phyloP scores from a whole-genome alignment of 2,888 invertebrate species.

The Lasioglossum lativentre region DNA sequence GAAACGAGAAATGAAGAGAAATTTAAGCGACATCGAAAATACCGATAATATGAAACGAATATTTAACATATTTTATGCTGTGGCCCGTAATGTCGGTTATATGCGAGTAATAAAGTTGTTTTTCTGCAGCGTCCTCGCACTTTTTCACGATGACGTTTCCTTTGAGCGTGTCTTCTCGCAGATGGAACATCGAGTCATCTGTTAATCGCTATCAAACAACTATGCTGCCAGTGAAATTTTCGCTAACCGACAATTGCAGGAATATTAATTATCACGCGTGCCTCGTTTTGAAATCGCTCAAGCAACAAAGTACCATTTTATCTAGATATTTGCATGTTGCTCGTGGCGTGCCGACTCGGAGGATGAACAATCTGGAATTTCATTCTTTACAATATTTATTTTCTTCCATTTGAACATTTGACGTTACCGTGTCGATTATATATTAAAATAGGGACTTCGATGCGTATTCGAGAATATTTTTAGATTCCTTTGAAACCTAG shows the following conservation, averaged over 20 bases:
- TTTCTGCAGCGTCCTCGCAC: neutral
- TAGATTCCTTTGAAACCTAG: too few species aligned
- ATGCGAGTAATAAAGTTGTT: neutral
- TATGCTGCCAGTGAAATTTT: conserved; percentile 38
- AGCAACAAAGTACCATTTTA: neutral
- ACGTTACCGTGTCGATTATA: too few species aligned
- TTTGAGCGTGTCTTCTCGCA: conserved; percentile 11
- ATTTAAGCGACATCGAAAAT: neutral
- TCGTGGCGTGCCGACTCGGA: too few species aligned
- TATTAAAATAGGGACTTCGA: too few species aligned
- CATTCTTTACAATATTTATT: too few species aligned
- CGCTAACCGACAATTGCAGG: conserved; percentile 23
- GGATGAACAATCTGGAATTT: too few species aligned
- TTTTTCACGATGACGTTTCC: conserved; percentile 22
- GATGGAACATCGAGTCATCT: conserved; percentile 14
- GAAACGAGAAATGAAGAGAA: neutral
- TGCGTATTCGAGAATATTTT: too few species aligned
- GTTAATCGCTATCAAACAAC: neutral
- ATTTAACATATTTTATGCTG: neutral
- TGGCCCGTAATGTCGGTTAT: neutral
- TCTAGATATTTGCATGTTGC: neutral
- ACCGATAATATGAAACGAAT: neutral
- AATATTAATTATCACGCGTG: neutral
- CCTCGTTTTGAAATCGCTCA: neutral
- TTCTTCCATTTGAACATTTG: too few species aligned